Base-by-base conservation (phyloP, 2,797 vertebrate genomes). In the Aselliscus stoliczkanus region DNA sequence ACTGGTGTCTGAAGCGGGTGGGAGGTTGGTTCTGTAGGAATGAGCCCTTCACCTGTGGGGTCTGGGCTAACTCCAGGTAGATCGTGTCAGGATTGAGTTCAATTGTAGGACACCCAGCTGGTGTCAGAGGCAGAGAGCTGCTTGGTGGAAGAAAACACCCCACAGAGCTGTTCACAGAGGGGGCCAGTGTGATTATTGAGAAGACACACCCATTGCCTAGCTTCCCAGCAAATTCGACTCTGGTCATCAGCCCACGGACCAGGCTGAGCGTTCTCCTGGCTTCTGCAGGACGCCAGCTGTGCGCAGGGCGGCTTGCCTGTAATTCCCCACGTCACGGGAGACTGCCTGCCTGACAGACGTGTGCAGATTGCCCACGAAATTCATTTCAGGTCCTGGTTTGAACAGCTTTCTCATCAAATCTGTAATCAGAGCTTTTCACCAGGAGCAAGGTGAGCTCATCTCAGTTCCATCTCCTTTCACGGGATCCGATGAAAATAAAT, bases 361-460 rank as follows among this genome's bases (percentile, higher is more conserved):
- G 0, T 3, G 6, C 86, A 47, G 52, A 31, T 2, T 10, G 23
- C n/a, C 52, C 60, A 5, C 5, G 0, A 52, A 62, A 82, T 11
- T 42, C 60, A 64, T 17, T n/a, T 9, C 34, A 15, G 39, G 2
- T 12, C 17, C 18, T 10, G 0, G 67, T 23, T 14, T 14, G 27
- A 50, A 44, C 5, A 14, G 67, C 87, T 47, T 87, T 80, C 82
- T 90, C 56, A 37, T 37, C 85, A 56, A 21, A n/a, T 27, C 84
- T 15, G 50, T 14, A 13, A 52, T 42, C n/a, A 34, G 79, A 70
- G 54, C 52, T 54, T 4, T 27, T 83, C 12, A 1, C 69, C 20
- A 14, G 29, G 13, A 39, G 50, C 7, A 2, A 39, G 34, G 29
- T 1, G 7, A 39, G 65, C 31, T 47, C 18, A 18, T 39, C 60